Percentiles rank a stretch among this genome's conserved stretches.
Conservation (phyloP, 2,888 invertebrate species). For the Tanypteryx hageni region DNA sequence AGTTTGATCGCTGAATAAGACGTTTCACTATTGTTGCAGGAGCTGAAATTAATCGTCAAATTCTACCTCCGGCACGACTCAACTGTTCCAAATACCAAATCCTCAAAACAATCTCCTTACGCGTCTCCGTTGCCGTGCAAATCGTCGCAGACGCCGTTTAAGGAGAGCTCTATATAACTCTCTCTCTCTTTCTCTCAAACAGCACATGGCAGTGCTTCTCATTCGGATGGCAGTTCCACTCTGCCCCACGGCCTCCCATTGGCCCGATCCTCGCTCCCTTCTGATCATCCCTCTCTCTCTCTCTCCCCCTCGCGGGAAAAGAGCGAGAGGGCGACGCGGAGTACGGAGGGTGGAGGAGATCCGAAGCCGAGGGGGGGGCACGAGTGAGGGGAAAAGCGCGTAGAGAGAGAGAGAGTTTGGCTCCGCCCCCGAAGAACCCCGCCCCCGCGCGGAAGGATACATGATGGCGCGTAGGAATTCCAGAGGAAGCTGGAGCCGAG, state of each 20-base stretch:
- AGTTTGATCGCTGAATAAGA: too few relatives aligned
- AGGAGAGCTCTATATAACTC: not conserved
- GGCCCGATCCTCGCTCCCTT: not conserved
- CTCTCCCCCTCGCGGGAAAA: not conserved
- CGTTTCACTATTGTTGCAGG: too few relatives aligned
- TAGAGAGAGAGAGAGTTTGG: not conserved
- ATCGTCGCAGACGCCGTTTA: not conserved
- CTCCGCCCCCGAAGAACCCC: slow-evolving; percentile 52
- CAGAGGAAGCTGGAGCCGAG: not conserved
- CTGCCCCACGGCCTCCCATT: slow-evolving; percentile 27
- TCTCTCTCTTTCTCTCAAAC: not conserved
- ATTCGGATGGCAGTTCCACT: slow-evolving; percentile 35
- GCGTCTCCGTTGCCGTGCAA: not conserved
- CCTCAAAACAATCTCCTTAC: not conserved
- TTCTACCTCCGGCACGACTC: too few relatives aligned
- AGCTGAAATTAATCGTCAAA: too few relatives aligned
- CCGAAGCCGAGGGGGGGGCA: not conserved
- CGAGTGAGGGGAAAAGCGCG: not conserved
- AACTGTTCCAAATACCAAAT: not conserved
- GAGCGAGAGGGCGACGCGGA: not conserved
- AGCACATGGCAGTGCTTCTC: slow-evolving; percentile 33
- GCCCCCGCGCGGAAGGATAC: slow-evolving; percentile 55
- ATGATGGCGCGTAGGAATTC: slow-evolving; percentile 44
- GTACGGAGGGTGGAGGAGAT: slow-evolving; percentile 5
- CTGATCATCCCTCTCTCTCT: not conserved